phyloP scores from a whole-genome alignment of 2,888 invertebrate genomes.

The Xestia rhomboidea region DNA sequence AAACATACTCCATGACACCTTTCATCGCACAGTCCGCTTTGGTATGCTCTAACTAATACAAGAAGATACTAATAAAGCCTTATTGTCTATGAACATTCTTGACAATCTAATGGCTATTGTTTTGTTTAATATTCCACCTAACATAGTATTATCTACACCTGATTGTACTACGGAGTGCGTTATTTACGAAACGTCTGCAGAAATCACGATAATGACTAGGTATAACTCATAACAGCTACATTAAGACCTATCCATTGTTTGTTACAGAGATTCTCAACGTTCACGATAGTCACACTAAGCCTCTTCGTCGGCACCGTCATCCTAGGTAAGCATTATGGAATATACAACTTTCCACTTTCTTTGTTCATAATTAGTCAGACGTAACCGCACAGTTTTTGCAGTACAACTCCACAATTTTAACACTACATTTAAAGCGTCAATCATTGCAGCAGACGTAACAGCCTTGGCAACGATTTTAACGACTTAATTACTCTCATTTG shows the following conservation, averaged over 20 bases:
- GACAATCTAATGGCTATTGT: constrained; percentile 42
- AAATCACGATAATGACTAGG: constrained; percentile 40
- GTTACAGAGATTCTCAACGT: constrained; percentile 97
- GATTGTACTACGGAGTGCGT: constrained; percentile 26
- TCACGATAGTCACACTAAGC: constrained; percentile 97
- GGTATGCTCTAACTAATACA: constrained; percentile 3
- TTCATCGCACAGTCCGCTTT: background rate
- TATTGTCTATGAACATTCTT: constrained; percentile 40
- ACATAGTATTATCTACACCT: constrained; percentile 42
- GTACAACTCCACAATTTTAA: constrained; percentile 36
- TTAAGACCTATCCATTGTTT: constrained; percentile 66
- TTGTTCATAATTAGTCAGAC: constrained; percentile 50
- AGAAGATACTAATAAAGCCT: constrained; percentile 4
- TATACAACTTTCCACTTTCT: constrained; percentile 59
- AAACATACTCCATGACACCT: constrained; percentile 15
- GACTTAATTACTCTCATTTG: constrained; percentile 72
- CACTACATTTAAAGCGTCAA: constrained; percentile 56
- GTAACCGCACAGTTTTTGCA: constrained; percentile 33
- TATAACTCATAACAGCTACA: constrained; percentile 49
- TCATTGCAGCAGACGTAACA: constrained; percentile 59
- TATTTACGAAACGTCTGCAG: constrained; percentile 42
- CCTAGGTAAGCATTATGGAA: constrained; percentile 93
- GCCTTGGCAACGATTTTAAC: constrained; percentile 67
- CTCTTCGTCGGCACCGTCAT: constrained; percentile 98
- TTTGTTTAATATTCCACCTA: constrained; percentile 37